These are phyloP conservation scores for Fistularia commersonii DNA, from an alignment of 2,797 vertebrate genomes.

Conservation along the genomic window DNA sequence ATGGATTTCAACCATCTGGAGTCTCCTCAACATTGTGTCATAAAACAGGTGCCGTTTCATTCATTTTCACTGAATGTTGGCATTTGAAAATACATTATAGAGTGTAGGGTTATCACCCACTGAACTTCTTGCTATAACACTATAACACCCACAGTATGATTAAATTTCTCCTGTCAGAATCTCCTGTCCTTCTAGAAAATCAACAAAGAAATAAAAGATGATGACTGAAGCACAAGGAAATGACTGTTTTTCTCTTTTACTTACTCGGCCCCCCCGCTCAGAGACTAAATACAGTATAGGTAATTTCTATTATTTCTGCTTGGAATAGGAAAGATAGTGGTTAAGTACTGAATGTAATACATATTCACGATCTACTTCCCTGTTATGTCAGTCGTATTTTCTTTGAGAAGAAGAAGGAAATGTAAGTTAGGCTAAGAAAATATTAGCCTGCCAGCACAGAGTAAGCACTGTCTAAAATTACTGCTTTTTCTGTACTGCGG, in stretches of 20 bases:
- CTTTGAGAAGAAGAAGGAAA: conserved; percentile 27
- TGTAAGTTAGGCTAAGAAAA: conserved; percentile 48
- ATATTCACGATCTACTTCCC: conserved; percentile 40
- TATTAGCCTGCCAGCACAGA: conserved; percentile 25
- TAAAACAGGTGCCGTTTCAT: not conserved
- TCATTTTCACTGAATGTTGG: not conserved
- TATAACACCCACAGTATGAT: conserved; percentile 15
- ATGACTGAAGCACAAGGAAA: conserved; percentile 36
- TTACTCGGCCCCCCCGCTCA: conserved; percentile 30
- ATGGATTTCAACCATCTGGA: not conserved
- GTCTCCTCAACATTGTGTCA: not conserved
- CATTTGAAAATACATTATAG: not conserved
- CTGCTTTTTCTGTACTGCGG: conserved; percentile 6
- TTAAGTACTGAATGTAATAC: conserved; percentile 38
- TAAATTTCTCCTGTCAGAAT: conserved; percentile 20
- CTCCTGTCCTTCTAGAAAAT: conserved; percentile 16
- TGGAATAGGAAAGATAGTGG: conserved; percentile 47
- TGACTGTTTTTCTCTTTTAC: conserved; percentile 33
- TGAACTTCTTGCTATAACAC: not conserved
- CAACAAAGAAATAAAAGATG: conserved; percentile 35
- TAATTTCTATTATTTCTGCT: conserved; percentile 58
- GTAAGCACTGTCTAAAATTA: conserved; percentile 10
- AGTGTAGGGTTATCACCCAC: not conserved
- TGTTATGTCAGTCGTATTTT: conserved; percentile 40
- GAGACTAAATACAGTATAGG: conserved; percentile 55